These are phyloP conservation scores for Thyatira batis DNA, from an alignment of 2,888 invertebrate genomes.

Conservation along the genomic window DNA sequence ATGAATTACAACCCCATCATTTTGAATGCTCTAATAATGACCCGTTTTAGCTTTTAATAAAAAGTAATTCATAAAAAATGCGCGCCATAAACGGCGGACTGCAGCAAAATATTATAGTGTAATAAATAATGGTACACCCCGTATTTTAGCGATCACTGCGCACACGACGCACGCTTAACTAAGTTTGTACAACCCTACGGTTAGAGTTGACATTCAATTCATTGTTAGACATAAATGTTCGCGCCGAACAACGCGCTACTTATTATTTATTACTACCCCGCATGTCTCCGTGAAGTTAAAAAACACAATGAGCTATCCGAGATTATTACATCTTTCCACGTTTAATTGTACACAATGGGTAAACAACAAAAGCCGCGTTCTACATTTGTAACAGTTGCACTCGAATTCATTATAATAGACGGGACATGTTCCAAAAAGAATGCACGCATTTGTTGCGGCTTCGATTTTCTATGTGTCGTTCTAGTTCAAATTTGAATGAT, in stretches of 20 bases:
- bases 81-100: slow-evolving; percentile 71
- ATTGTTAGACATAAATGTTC: slow-evolving; percentile 64
- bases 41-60: slow-evolving; percentile 71
- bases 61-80: slow-evolving; percentile 74
- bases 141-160: slow-evolving; percentile 69
- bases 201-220: slow-evolving; percentile 76
- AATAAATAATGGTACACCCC: slow-evolving; percentile 81
- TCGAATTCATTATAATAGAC: slow-evolving; percentile 58
- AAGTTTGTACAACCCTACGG: slow-evolving; percentile 73
- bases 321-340: slow-evolving; percentile 79
- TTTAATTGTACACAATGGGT: slow-evolving; percentile 80
- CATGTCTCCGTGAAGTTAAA: slow-evolving; percentile 69
- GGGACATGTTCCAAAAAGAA: slow-evolving; percentile 43
- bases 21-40: slow-evolving; percentile 70
- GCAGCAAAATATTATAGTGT: slow-evolving; percentile 78
- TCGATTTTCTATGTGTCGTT: slow-evolving; percentile 59
- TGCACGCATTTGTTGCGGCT: slow-evolving; percentile 63
- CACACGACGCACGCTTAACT: slow-evolving; percentile 67
- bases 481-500: slow-evolving; percentile 73
- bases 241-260: slow-evolving; percentile 42
- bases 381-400: slow-evolving; percentile 75
- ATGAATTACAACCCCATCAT: slow-evolving; percentile 69
- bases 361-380: slow-evolving; percentile 70
- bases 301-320: slow-evolving; percentile 76
- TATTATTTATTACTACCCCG: slow-evolving; percentile 76